These are phyloP conservation scores for Lottia scabra DNA, from an alignment of 2,888 invertebrate species.

Conservation along the genomic window DNA sequence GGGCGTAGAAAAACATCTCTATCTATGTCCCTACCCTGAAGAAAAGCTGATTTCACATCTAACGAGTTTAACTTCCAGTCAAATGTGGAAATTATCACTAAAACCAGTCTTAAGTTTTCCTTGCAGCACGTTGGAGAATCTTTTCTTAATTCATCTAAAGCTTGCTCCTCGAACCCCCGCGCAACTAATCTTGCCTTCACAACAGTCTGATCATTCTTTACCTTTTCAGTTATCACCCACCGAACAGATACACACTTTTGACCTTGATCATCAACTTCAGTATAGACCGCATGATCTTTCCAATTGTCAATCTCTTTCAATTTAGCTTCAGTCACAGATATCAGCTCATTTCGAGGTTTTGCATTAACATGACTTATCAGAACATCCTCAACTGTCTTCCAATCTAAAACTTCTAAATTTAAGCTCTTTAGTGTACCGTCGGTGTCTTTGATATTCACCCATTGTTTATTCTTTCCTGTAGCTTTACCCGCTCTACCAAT, in stretches of 20 bases:
- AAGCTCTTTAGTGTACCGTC: no score
- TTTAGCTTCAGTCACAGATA: no score
- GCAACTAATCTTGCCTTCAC: neutral
- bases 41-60: constrained; percentile 6
- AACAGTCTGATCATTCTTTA: neutral
- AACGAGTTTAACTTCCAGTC: neutral
- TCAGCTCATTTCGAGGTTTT: no score
- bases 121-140: neutral
- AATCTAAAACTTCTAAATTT: no score
- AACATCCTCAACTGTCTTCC: no score
- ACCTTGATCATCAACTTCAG: neutral
- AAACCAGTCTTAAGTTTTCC: neutral
- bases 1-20: constrained; percentile 1
- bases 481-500: constrained; percentile 26
- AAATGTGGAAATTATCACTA: neutral
- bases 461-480: constrained; percentile 27
- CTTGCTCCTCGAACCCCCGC: neutral
- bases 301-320: no score
- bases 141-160: neutral
- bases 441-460: constrained; percentile 21
- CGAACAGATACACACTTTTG: neutral
- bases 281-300: no score
- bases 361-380: no score
- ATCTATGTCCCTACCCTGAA: constrained; percentile 7
- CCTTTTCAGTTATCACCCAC: neutral